Evolutionary conservation across 2,113 vertebrate genomes (phyloP), one percentile per base, ranked within the genome.

Genomic region (Gasterosteus nipponicus): DNA sequence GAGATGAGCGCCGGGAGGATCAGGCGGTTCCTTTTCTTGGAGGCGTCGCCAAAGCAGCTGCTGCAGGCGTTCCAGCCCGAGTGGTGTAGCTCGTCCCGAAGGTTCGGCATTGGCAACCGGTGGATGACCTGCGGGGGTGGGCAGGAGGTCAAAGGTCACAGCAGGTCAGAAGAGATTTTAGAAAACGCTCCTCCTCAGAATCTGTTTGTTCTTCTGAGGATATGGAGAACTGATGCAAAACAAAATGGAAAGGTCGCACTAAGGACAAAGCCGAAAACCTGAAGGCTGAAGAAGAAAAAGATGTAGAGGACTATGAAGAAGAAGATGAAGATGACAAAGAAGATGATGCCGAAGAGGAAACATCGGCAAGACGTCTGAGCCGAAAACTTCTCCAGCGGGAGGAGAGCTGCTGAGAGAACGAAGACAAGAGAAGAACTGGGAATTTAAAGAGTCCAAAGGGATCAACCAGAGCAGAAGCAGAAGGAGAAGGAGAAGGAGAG

Each of bases 31-130:
- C 97, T 92, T 0, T 67, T 91, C 90, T 95, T 97, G 12, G 93
- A 89, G 66, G 86, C 2, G 10, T 99, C 96, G 0, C 92, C 93
- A 0, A 94, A 95, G 91, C 97, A 98, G 90, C 98, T 99, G 95
- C 97, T 98, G 81, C 97, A 99, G 69, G 96, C 85, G 6, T 99
- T 99, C 98, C 98, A 99, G 0, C 98, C 98, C 0, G 95, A 95
- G 73, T 99, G 98, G 29, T 98, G 98, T 4, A 99, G 94, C 87
- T 99, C 97, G 0, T 99, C 98, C 0, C 89, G 86, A 0, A 96
- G 73, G 81, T 97, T 90, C 0, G 96, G 97, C 97, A 99, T 96
- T 19, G 95, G 93, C 76, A 99, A 92, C 22, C 97, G 95, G 56
- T 99, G 98, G 89, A 99, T 94, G 66, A 99, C 96, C 97, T 98